Evolutionary conservation across 37 sponge, comb jelly and placozoan species (phyloP), one percentile per base, ranked within the genome.

Genomic region (Mnemiopsis leidyi): DNA sequence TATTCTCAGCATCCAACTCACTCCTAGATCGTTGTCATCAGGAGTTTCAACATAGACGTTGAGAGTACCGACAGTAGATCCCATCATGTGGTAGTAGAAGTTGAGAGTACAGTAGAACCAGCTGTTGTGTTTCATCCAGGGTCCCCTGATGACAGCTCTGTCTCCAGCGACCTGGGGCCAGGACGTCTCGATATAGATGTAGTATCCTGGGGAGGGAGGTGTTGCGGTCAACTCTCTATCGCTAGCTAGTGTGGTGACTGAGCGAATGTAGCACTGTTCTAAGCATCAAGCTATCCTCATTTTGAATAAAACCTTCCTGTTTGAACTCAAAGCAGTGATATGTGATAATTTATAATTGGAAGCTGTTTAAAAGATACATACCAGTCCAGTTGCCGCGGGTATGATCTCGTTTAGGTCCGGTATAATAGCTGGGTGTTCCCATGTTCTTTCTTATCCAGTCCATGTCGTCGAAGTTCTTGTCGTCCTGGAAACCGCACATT

Each of bases 71-170:
- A 94, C 25, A 18, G 93, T 75, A 69, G 24, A 76, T 24, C 94
- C 94, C 69, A 88, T 73, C 94, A 94, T 94, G 93, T 82, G 85
- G 68, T 94, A 94, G 77, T 73, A 94, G 94, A 94, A 94, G 69
- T 92, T 71, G 34, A 94, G 93, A 3, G 30, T 31, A 93, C 92
- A 94, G 73, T 69, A 92, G 73, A 39, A 92, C 38, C 40, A 71
- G 73, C 23, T n/a, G 21, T 68, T 31, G 71, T 35, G 38, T 16
- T 38, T 73, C 93, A 73, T 71, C 76, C 90, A 85, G 61, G 90
- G 90, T 23, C 90, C 90, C 90, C 71, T 40, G 20, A 94, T 25
- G 2, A 94, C 90, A 5, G 93, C 92, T 31, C 85, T 93, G 79
- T 94, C 94, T 35, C 94, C 94, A 3, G 1, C 68, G 2, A 93